Evolutionary conservation across 2,888 invertebrate genomes (phyloP), one percentile per base, ranked within the genome.

Genomic region (Nycteola revayana): DNA sequence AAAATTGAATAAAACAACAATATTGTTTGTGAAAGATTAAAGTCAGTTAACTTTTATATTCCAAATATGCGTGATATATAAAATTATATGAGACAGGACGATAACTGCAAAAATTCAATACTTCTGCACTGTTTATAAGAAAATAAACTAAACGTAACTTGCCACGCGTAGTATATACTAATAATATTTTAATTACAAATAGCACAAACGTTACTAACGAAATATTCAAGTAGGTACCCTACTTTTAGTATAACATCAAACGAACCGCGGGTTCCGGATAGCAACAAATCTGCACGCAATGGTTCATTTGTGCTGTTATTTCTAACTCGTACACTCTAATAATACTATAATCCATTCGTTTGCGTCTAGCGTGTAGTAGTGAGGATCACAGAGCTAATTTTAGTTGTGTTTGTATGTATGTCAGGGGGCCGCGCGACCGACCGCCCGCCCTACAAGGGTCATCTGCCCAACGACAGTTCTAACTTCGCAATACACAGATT

Each of bases 341-440:
- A 76, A 76, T 80, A 81, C 60, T 63, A 71, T 74, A 76, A 75
- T 70, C 69, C 64, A 72, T 72, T 68, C 59, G 76, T 66, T 74
- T 69, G 68, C 73, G 81, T 82, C 82, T 81, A 82, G 78, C 72
- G 75, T 71, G 75, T 68, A 73, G 71, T 59, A 32, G 42, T 57
- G 74, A 76, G 74, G 75, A 77, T 78, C 77, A 77, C 79, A 65
- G 54, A 55, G 74, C 83, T 86, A 86, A 80, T 74, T 76, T 79
- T 86, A 87, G 83, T 68, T 57, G 49, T 70, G 71, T 81, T 71
- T 77, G 80, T 84, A 83, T 83, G 82, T 86, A 71, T 86, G 86
- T 86, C 86, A 85, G 72, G 82, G 80, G 84, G 84, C 76, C 85
- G 79, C 48, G 52, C 45, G 50, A 59, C 49, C 58, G 60, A 46